A percentile compares a stretch with the other conserved stretches of the same genome.
phyloP scores from a whole-genome alignment of 2,797 vertebrate species.

The Chromis chromis region DNA sequence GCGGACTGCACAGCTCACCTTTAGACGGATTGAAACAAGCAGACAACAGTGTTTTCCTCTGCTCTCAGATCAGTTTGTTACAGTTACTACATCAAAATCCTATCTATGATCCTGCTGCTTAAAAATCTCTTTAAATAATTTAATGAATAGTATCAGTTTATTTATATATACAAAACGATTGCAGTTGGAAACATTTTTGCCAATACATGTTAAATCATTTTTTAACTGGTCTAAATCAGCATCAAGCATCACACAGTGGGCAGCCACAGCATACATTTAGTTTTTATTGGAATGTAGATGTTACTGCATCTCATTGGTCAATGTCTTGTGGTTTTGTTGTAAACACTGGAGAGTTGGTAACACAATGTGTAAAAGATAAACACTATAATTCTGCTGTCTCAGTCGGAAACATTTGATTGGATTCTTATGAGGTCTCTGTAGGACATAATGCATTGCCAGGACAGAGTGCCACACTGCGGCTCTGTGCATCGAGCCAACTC shows the following conservation, averaged over 20 bases:
- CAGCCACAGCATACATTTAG: background rate
- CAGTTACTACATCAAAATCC: background rate
- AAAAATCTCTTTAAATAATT: background rate
- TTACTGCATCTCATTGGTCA: background rate
- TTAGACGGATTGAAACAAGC: slow-evolving; percentile 44
- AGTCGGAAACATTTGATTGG: slow-evolving; percentile 61
- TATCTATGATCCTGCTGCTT: background rate
- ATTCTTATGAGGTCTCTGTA: slow-evolving; percentile 58
- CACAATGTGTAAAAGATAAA: slow-evolving; percentile 40
- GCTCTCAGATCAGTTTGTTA: slow-evolving; percentile 22
- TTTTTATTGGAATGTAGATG: slow-evolving; percentile 7
- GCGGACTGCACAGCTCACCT: slow-evolving; percentile 58
- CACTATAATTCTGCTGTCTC: slow-evolving; percentile 28
- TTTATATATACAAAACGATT: background rate
- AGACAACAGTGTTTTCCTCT: slow-evolving; percentile 24
- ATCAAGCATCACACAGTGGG: background rate
- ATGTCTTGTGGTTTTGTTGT: slow-evolving; percentile 17
- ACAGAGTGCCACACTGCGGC: slow-evolving; percentile 35
- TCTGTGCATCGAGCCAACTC: slow-evolving; percentile 24
- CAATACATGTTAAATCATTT: slow-evolving; percentile 6
- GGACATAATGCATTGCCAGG: slow-evolving; percentile 35
- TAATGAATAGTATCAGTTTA: background rate
- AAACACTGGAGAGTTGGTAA: slow-evolving; percentile 35
- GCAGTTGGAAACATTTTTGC: background rate
- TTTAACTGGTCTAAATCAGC: background rate